Evolutionary conservation across 1,140 invertebrate genomes (phyloP).

Genomic region (Drosophila pseudoobscura): DNA sequence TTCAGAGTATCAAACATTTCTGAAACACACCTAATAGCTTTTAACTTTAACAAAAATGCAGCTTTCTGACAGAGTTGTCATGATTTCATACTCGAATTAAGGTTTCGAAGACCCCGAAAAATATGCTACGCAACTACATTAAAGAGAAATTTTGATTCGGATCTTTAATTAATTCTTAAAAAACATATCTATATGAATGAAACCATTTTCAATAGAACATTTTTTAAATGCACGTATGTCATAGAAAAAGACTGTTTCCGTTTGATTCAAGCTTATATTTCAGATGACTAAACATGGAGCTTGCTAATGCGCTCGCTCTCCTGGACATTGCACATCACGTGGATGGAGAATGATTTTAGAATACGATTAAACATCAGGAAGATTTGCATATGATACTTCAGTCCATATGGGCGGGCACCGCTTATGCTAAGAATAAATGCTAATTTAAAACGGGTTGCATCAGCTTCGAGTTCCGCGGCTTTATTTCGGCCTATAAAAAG

Average conservation of each 20-base stretch:
- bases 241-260: no score
- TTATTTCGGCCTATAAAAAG: constrained; percentile 27
- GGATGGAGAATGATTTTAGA: constrained; percentile 23
- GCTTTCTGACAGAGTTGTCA: constrained; percentile 24
- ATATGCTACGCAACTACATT: constrained; percentile 5
- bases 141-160: neutral
- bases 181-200: no score
- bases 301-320: no score
- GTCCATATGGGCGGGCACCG: neutral
- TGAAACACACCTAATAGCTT: constrained; percentile 2
- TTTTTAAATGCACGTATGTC: no score
- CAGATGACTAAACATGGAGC: no score
- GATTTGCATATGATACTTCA: constrained; percentile 31
- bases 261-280: no score
- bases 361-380: constrained; percentile 16
- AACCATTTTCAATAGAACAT: no score
- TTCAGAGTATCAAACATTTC: neutral
- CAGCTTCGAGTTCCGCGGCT: constrained; percentile 8
- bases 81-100: neutral
- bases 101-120: constrained; percentile 7
- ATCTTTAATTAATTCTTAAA: no score
- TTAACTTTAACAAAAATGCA: constrained; percentile 9
- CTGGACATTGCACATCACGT: neutral
- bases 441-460: constrained; percentile 52
- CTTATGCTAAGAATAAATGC: constrained; percentile 38